These are phyloP conservation scores for Stenurella melanura DNA, from an alignment of 2,888 invertebrate genomes.

Conservation along the genomic window DNA sequence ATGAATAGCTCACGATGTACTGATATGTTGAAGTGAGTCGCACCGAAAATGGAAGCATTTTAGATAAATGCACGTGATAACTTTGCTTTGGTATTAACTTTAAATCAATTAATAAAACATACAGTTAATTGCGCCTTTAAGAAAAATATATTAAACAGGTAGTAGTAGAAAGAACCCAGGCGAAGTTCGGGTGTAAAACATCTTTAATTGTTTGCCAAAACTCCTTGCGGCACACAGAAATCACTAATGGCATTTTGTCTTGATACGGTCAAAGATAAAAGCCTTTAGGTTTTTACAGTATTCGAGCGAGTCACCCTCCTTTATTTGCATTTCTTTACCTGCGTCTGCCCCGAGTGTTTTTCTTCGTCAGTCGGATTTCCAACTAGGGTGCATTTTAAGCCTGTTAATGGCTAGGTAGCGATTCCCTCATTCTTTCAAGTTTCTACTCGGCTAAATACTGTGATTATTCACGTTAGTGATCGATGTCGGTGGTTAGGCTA, in stretches of 20 bases:
- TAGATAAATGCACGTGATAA: slow-evolving; percentile 51
- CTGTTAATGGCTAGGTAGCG: slow-evolving; percentile 37
- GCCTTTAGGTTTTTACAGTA: not conserved
- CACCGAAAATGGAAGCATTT: slow-evolving; percentile 49
- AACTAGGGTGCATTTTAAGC: slow-evolving; percentile 20
- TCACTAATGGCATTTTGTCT: not conserved
- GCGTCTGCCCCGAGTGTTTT: slow-evolving; percentile 16
- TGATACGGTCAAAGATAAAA: not conserved
- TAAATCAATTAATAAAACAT: slow-evolving; percentile 45
- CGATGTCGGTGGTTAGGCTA: slow-evolving; percentile 41
- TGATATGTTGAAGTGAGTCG: slow-evolving; percentile 45
- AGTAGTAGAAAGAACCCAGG: not conserved
- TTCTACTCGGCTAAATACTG: slow-evolving; percentile 34
- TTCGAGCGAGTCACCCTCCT: not conserved
- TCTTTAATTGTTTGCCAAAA: not conserved
- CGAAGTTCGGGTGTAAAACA: not conserved
- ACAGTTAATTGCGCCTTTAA: not conserved
- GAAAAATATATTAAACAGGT: not conserved
- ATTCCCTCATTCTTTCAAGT: slow-evolving; percentile 29
- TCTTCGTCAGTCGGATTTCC: slow-evolving; percentile 15
- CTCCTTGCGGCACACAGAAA: not conserved
- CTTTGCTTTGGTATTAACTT: slow-evolving; percentile 40
- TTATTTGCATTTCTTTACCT: slow-evolving; percentile 42
- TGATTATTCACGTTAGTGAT: slow-evolving; percentile 40
- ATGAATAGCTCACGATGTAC: slow-evolving; percentile 52